These are phyloP conservation scores for Kuschelorhynchus macadamiae DNA, from an alignment of 2,888 invertebrate species.

Conservation along the genomic window DNA sequence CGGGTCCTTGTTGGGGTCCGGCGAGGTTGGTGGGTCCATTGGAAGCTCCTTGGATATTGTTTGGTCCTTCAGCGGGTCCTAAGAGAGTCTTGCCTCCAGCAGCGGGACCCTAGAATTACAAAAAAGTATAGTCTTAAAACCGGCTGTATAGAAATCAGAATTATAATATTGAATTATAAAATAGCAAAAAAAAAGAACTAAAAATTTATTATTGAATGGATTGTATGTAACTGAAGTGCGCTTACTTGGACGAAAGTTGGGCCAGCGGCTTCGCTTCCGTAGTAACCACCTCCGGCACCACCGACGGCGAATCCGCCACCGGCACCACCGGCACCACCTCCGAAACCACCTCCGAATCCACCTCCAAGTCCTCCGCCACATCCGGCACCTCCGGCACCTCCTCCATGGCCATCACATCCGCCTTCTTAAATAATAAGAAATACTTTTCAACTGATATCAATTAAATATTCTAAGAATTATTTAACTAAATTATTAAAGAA, in stretches of 20 bases:
- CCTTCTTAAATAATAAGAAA: slow-evolving; percentile 19
- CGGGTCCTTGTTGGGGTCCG: slow-evolving; percentile 51
- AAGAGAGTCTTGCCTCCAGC: slow-evolving; percentile 43
- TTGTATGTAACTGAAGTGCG: not conserved
- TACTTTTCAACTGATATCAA: not conserved
- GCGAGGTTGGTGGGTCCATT: slow-evolving; percentile 51
- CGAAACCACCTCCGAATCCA: slow-evolving; percentile 32
- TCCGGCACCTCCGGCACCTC: slow-evolving; percentile 40
- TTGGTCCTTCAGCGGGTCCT: slow-evolving; percentile 49
- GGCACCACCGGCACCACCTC: slow-evolving; percentile 26
- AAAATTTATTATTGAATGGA: not conserved
- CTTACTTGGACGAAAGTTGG: slow-evolving; percentile 48
- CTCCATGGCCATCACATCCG: slow-evolving; percentile 42
- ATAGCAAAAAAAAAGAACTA: not conserved
- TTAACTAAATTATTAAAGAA: no score
- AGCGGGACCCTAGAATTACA: slow-evolving; percentile 34
- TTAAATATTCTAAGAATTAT: no score
- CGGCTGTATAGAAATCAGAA: not conserved
- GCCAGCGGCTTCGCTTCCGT: slow-evolving; percentile 48
- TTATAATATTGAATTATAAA: not conserved
- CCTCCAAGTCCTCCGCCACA: slow-evolving; percentile 39
- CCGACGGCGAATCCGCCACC: slow-evolving; percentile 36
- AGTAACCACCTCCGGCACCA: slow-evolving; percentile 47
- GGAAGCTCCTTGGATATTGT: slow-evolving; percentile 49
- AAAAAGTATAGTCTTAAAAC: not conserved